A percentile compares a stretch with the other conserved stretches of the same genome.
These are phyloP conservation scores for Parascotia fuliginaria DNA, from an alignment of 2,888 invertebrate species.

Conservation along the genomic window DNA sequence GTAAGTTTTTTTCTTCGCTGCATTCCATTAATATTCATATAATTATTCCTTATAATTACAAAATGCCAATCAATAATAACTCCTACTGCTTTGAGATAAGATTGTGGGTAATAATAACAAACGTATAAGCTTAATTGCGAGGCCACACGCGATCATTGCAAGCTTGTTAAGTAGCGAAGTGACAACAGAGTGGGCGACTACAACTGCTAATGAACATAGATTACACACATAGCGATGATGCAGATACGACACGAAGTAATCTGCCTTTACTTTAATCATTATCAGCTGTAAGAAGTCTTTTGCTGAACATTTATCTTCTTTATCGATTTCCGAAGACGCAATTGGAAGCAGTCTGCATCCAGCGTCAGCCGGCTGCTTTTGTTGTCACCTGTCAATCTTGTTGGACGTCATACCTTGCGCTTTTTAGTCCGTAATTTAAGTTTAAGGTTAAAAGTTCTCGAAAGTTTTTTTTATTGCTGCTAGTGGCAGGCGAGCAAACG, in stretches of 20 bases:
- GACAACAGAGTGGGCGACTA: conserved; percentile 49
- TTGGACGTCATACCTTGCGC: too few relatives aligned
- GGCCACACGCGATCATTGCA: conserved; percentile 47
- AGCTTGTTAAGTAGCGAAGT: conserved; percentile 41
- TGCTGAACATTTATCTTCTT: too few relatives aligned
- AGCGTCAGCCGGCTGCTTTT: too few relatives aligned
- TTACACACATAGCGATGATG: conserved; percentile 22
- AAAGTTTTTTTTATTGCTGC: too few relatives aligned
- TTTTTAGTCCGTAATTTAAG: too few relatives aligned
- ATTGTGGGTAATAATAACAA: conserved; percentile 21
- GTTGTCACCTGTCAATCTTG: too few relatives aligned
- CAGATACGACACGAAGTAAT: conserved; percentile 15
- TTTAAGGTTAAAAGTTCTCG: too few relatives aligned
- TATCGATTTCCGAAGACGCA: too few relatives aligned
- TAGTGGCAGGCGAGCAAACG: too few relatives aligned
- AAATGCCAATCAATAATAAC: neutral
- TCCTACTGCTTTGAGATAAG: conserved; percentile 10
- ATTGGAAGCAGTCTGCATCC: too few relatives aligned
- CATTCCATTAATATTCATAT: conserved; percentile 22
- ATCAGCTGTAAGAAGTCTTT: too few relatives aligned
- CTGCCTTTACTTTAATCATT: too few relatives aligned
- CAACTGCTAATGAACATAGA: conserved; percentile 41
- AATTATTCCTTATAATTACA: neutral
- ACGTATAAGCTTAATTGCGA: conserved; percentile 22
- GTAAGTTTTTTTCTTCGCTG: conserved; percentile 31